Evolutionary conservation across 2,888 invertebrate genomes (phyloP), one percentile per base, ranked within the genome.

Genomic region (Glaucopsyche alexis): DNA sequence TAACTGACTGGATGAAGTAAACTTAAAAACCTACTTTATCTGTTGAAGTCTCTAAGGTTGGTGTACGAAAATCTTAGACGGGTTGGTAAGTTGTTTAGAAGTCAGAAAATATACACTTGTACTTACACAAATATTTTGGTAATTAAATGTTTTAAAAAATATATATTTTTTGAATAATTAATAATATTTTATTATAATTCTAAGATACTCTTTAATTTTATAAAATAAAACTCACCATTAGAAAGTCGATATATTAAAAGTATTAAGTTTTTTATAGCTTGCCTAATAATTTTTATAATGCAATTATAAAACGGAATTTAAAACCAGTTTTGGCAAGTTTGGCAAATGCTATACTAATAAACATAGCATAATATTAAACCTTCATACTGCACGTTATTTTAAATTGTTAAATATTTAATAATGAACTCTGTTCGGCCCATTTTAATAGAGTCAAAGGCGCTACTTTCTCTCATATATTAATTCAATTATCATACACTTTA

Each of bases 401-500:
- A 19, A 55, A 13, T 60, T 42, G 42, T 42, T 29, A 13, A 29
- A 29, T 29, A 4, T 29, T 29, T 29, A 29, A 4, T 29, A 29
- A 29, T 60, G 13, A 60, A 60, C 60, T 60, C 29, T 60, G 60
- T 16, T 29, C 60, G 29, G 29, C 16, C 60, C 16, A 55, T 60
- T 29, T 60, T 60, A 29, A 60, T 60, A 6, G 29, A 60, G 60
- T 29, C 29, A 19, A 29, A 29, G 60, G 60, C 29, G 60, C 60
- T 60, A 29, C 60, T 60, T 60, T 60, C 29, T 60, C 29, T 29
- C 11, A 60, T 13, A 60, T 29, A 13, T 55, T 29, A 55, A 55
- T 29, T 29, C 13, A 19, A 60, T 60, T 60, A 60, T 60, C 60
- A 60, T 60, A 60, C 5, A 60, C 29, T 60, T 60, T 7, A 60